Evolutionary conservation across 2,113 vertebrate genomes (phyloP), one percentile per base, ranked within the genome.

Genomic region (Anhinga anhinga): DNA sequence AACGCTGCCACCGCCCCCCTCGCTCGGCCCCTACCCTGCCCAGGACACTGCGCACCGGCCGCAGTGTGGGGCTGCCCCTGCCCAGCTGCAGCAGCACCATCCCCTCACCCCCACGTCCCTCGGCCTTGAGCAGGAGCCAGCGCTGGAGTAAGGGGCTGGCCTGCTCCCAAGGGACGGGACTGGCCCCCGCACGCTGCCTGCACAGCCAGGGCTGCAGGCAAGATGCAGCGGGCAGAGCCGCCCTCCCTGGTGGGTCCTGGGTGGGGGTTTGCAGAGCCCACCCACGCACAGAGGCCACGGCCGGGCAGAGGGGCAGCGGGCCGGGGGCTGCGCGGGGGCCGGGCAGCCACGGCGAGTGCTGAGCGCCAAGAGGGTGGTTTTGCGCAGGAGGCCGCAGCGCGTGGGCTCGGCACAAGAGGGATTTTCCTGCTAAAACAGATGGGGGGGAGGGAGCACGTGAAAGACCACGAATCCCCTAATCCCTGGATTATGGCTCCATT

Each of bases 401-500:
- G 42, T 89, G 88, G 91, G 87, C 90, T 90, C 38, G 2, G 91
- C 84, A 55, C 77, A 89, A 82, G 93, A 93, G 95, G 92, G 97
- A 97, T 97, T 95, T 95, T 94, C 93, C 91, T 88, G 34, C 87
- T 93, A 44, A 93, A 88, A 82, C 90, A 96, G 93, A 90, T 93
- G 95, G 70, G 91, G 82, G 86, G 86, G 67, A 74, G 71, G 83
- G 79, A 91, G 97, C 96, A 97, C 95, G 96, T 97, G 97, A 97
- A 93, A 94, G 90, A 88, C 42, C 85, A 69, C 79, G 96, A 96
- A 97, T 97, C 97, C 87, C 85, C 94, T 97, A 97, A 97, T 97
- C 97, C 97, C 85, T 29, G 84, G 97, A 97, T 97, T 96, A 97
- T 44, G 95, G 96, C 97, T 97, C 95, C 96, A 86, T 95, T 93